phyloP scores from a whole-genome alignment of 2,888 invertebrate genomes.

The Caradrina kadenii region DNA sequence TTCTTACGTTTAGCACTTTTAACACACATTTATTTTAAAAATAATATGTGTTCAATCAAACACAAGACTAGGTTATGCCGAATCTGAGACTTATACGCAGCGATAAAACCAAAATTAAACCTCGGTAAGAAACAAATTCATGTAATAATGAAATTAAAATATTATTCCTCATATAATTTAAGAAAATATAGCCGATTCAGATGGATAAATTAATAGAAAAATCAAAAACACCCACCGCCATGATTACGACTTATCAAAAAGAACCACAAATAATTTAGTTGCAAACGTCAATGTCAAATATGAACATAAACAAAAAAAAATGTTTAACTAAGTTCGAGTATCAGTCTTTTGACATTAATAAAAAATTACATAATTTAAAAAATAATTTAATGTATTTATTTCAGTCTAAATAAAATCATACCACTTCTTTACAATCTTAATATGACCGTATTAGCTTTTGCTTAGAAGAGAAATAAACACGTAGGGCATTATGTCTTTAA shows the following conservation, averaged over 20 bases:
- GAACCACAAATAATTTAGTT: slow-evolving; percentile 65
- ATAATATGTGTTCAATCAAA: slow-evolving; percentile 57
- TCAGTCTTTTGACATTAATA: slow-evolving; percentile 23
- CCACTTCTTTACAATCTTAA: not conserved
- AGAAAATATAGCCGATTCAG: slow-evolving; percentile 72
- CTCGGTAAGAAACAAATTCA: slow-evolving; percentile 20
- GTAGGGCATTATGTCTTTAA: too few relatives aligned
- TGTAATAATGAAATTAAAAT: slow-evolving; percentile 4
- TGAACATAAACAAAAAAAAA: slow-evolving; percentile 41
- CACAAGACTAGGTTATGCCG: slow-evolving; percentile 75
- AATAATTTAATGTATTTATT: too few relatives aligned
- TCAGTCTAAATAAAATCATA: too few relatives aligned
- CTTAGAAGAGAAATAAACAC: not conserved
- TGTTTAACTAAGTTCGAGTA: not conserved
- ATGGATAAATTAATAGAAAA: slow-evolving; percentile 74
- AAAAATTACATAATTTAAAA: too few relatives aligned
- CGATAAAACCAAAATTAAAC: slow-evolving; percentile 63
- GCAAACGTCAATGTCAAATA: slow-evolving; percentile 59
- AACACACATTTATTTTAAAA: slow-evolving; percentile 45
- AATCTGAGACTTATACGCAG: slow-evolving; percentile 42
- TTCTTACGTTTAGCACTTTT: slow-evolving; percentile 57
- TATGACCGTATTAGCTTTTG: not conserved
- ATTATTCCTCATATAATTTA: slow-evolving; percentile 19
- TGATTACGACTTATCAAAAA: slow-evolving; percentile 85
- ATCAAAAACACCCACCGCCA: slow-evolving; percentile 88